phyloP scores from a whole-genome alignment of 2,888 invertebrate species.

The Mystacides longicornis region DNA sequence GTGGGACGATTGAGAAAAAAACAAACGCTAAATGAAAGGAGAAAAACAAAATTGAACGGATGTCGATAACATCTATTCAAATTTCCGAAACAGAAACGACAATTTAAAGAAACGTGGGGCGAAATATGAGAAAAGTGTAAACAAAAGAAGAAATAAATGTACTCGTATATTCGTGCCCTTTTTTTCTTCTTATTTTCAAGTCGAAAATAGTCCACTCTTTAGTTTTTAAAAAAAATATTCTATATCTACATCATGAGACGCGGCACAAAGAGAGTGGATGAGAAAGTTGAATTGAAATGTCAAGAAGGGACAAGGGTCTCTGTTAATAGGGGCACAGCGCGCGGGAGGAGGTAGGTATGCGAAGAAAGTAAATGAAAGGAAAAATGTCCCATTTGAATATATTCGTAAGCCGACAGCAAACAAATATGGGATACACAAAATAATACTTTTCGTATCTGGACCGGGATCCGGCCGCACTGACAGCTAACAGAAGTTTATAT shows the following conservation, averaged over 20 bases:
- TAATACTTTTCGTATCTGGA: background rate
- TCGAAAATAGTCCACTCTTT: no score
- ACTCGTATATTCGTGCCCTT: background rate
- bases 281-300: conserved; percentile 20
- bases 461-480: background rate
- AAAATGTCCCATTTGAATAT: background rate
- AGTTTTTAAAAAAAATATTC: no score
- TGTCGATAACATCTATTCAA: background rate
- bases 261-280: conserved; percentile 10
- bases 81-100: background rate
- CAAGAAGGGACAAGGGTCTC: conserved; percentile 17
- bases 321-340: conserved; percentile 11
- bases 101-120: no score
- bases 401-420: background rate
- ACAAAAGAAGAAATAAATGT: background rate
- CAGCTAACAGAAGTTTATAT: background rate
- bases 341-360: background rate
- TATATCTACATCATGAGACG: background rate
- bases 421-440: background rate
- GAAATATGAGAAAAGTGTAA: background rate
- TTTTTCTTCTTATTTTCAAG: background rate
- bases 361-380: no score
- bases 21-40: no score
- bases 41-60: background rate
- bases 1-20: no score